These are phyloP conservation scores for Myxocyprinus asiaticus DNA, from an alignment of 2,113 vertebrate species.

Conservation along the genomic window DNA sequence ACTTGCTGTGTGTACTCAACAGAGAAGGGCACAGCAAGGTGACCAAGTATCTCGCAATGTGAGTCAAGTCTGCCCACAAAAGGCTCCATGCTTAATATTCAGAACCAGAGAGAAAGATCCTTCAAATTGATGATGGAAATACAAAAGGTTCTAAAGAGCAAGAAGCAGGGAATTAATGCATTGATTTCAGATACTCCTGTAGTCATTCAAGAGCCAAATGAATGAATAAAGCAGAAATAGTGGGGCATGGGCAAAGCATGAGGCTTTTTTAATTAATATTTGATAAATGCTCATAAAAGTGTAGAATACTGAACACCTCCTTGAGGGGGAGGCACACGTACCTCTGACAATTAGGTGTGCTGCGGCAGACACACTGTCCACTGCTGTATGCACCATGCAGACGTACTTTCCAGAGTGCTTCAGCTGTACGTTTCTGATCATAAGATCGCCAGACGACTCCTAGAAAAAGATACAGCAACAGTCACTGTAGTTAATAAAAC, in stretches of 20 bases:
- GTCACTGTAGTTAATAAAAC: neutral
- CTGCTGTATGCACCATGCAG: slow-evolving; percentile 83
- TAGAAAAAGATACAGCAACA: slow-evolving; percentile 52
- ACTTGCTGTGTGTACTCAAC: slow-evolving; percentile 21
- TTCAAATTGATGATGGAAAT: slow-evolving; percentile 51
- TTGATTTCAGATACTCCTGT: slow-evolving; percentile 52
- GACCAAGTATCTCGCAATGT: slow-evolving; percentile 26
- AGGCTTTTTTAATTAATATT: slow-evolving; percentile 42
- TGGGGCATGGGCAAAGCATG: neutral
- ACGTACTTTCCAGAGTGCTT: slow-evolving; percentile 86
- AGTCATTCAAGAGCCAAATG: slow-evolving; percentile 42
- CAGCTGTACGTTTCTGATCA: slow-evolving; percentile 89
- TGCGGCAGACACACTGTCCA: slow-evolving; percentile 83
- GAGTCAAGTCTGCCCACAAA: slow-evolving; percentile 5
- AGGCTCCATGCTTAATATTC: slow-evolving; percentile 53
- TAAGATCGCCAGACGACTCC: slow-evolving; percentile 87
- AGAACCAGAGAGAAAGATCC: slow-evolving; percentile 52
- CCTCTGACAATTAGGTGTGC: slow-evolving; percentile 87
- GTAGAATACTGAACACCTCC: slow-evolving; percentile 36
- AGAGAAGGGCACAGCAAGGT: slow-evolving; percentile 47
- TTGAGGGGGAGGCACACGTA: slow-evolving; percentile 57
- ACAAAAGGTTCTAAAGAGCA: slow-evolving; percentile 51
- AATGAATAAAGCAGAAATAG: slow-evolving; percentile 43
- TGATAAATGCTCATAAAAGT: slow-evolving; percentile 40
- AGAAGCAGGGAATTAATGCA: slow-evolving; percentile 51